Conservation (phyloP, 2,113 vertebrate species). For the Podocnemis expansa region DNA sequence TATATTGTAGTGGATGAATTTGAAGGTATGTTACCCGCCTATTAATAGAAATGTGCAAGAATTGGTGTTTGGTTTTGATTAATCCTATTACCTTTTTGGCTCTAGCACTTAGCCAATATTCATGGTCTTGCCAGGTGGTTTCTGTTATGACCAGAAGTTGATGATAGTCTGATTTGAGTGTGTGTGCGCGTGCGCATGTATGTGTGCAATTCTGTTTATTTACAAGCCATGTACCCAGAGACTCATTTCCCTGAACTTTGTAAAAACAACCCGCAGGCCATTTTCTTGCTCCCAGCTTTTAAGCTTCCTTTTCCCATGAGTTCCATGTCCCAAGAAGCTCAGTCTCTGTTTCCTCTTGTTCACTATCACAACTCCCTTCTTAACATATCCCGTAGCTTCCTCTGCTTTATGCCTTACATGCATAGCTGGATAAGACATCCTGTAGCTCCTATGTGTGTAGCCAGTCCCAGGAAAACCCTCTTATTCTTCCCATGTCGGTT, state of each 20-base stretch:
- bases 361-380: neutral
- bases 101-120: neutral
- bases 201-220: neutral
- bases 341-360: neutral
- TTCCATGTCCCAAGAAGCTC: neutral
- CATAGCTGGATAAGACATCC: neutral
- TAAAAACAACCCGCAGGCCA: neutral
- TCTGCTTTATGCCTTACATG: neutral
- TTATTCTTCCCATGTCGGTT: neutral
- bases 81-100: neutral
- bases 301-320: neutral
- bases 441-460: neutral
- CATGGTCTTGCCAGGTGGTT: neutral
- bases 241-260: neutral
- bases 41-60: neutral
- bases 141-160: neutral
- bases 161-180: neutral
- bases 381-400: neutral
- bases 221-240: neutral
- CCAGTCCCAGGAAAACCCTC: neutral
- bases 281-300: neutral
- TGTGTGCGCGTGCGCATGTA: too few species aligned
- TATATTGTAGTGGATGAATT: neutral
- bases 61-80: neutral
- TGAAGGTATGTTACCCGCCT: neutral